Conservation (phyloP, 2,888 invertebrate species). For the Brachynemurus nebulosus region DNA sequence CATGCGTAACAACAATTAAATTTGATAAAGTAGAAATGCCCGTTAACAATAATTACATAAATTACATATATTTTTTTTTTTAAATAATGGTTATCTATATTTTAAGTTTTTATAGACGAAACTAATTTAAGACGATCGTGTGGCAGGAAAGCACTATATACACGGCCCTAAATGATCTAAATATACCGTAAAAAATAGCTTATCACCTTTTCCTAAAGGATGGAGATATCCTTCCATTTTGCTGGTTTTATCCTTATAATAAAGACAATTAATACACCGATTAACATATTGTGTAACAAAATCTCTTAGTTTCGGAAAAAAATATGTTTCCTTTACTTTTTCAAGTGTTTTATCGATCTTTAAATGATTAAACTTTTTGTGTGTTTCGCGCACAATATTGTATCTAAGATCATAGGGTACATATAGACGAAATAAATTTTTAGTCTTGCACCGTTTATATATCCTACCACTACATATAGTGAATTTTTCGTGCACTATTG, state of each 20-base stretch:
- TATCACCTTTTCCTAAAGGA: slow-evolving; percentile 10
- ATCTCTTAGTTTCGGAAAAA: slow-evolving; percentile 12
- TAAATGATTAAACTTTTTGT: slow-evolving; percentile 8
- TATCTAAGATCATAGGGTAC: not conserved
- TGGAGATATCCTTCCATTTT: no score
- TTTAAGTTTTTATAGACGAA: no score
- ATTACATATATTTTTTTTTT: no score
- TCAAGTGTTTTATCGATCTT: slow-evolving; percentile 11
- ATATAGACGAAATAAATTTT: not conserved
- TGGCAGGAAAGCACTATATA: no score
- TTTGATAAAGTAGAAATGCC: no score
- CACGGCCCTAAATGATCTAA: slow-evolving; percentile 15
- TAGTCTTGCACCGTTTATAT: not conserved
- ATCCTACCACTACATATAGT: not conserved
- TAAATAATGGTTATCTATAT: no score
- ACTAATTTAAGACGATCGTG: no score
- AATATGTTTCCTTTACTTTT: slow-evolving; percentile 11
- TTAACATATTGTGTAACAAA: slow-evolving; percentile 10
- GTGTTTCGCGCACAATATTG: not conserved
- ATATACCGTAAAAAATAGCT: slow-evolving; percentile 12
- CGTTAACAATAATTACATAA: no score
- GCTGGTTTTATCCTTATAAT: slow-evolving; percentile 7
- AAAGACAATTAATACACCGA: slow-evolving; percentile 10
- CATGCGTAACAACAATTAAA: no score
- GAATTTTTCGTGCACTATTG: not conserved